phyloP scores from a whole-genome alignment of 1,140 invertebrate genomes.

The Listronotus bonariensis region DNA sequence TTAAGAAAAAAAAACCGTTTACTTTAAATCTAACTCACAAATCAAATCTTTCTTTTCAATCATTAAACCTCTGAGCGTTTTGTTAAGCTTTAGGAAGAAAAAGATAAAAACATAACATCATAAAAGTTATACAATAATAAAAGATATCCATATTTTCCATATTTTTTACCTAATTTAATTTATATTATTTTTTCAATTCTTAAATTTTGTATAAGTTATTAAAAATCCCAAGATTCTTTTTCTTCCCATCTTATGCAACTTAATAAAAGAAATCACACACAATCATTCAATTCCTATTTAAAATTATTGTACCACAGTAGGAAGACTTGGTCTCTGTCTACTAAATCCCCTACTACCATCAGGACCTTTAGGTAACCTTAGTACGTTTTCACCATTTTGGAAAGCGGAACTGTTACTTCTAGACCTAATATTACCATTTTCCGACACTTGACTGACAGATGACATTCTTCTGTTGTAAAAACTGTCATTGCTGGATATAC shows the following conservation, averaged over 20 bases:
- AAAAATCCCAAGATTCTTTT: too few species aligned
- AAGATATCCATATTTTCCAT: too few species aligned
- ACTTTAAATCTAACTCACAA: too few species aligned
- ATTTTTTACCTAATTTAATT: too few species aligned
- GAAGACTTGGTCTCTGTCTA: slow-evolving; percentile 47
- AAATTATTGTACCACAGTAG: slow-evolving; percentile 28
- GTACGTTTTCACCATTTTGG: slow-evolving; percentile 67
- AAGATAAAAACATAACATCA: too few species aligned
- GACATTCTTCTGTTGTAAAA: slow-evolving; percentile 59
- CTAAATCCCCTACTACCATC: slow-evolving; percentile 82
- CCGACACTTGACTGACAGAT: slow-evolving; percentile 59
- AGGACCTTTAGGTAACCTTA: slow-evolving; percentile 81
- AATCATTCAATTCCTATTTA: not conserved
- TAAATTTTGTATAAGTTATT: too few species aligned
- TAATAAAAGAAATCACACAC: not conserved
- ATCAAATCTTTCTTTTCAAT: too few species aligned
- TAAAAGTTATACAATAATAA: too few species aligned
- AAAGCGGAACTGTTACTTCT: slow-evolving; percentile 62
- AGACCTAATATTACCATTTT: slow-evolving; percentile 56
- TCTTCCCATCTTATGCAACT: not conserved
- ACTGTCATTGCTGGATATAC: slow-evolving; percentile 55
- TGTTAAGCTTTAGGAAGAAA: too few species aligned
- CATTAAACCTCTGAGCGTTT: too few species aligned
- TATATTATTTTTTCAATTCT: too few species aligned
- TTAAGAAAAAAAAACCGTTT: too few species aligned